These are phyloP conservation scores for Philopotamus ludificatus DNA, from an alignment of 1,140 invertebrate species.

Conservation along the genomic window DNA sequence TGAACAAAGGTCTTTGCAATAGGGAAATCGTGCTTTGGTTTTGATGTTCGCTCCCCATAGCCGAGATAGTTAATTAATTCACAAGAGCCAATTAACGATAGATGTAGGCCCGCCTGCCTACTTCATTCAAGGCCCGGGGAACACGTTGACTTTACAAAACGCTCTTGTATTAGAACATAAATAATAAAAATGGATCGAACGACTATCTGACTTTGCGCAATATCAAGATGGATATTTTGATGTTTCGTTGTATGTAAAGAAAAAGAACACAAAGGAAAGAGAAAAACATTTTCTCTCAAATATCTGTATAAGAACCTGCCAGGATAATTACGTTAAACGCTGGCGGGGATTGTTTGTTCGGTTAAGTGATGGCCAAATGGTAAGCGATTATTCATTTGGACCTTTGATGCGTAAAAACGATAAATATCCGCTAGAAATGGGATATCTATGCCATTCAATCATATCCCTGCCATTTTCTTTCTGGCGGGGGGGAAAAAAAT, in stretches of 20 bases:
- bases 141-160: no score
- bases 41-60: slow-evolving; percentile 2
- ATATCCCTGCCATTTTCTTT: background rate
- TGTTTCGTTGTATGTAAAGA: slow-evolving; percentile 1
- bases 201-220: no score
- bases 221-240: no score
- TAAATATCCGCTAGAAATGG: slow-evolving; percentile 18
- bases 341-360: slow-evolving; percentile 13
- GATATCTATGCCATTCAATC: slow-evolving; percentile 10
- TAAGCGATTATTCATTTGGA: slow-evolving; percentile 32
- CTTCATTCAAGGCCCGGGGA: no score
- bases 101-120: slow-evolving; percentile 5
- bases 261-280: slow-evolving; percentile 10
- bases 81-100: slow-evolving; percentile 23
- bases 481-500: background rate
- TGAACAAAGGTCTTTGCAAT: background rate
- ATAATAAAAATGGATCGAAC: no score
- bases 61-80: slow-evolving; percentile 23
- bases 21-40: slow-evolving; percentile 11
- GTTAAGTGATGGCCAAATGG: slow-evolving; percentile 16
- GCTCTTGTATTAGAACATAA: no score
- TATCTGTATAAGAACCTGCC: background rate
- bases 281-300: background rate
- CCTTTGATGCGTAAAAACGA: slow-evolving; percentile 26
- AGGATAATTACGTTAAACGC: background rate